Evolutionary conservation across 1,140 invertebrate species (phyloP), one percentile per base, ranked within the genome.

Genomic region (Dufourea novaeangliae): DNA sequence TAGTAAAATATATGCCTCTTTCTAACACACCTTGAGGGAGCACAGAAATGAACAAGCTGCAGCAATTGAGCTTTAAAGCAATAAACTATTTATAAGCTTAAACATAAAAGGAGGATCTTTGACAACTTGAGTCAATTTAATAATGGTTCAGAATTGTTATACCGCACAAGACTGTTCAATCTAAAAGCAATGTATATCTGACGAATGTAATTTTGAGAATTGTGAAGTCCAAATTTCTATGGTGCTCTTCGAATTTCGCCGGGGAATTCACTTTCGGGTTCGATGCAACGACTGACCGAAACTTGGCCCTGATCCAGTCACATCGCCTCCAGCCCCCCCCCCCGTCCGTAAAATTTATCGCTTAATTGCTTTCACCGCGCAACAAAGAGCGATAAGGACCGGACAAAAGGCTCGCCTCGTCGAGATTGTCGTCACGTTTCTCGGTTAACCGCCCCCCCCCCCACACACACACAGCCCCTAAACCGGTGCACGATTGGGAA

Each of bases 371-470:
- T 83, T 82, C 64, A 74, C 59, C 63, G 74, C 63, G 67, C 80
- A 71, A 82, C 54, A 67, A 57, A 56, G 73, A 27, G 54, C 80
- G 80, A 83, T 83, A 83, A 83, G 79, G 73, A 61, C 17, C 54
- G 66, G 54, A 83, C 79, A 77, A 82, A 82, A 70, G 72, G 62
- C 50, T 39, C 25, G 37, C 79, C 59, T 82, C 67, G 68, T 83
- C 73, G 79, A 66, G 79, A 83, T 83, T 82, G 74, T 61, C 79
- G 79, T 83, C 80, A 83, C 80, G 80, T 83, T 82, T 71, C 79
- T 56, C 52, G 56, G 70, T 75, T 34, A 52, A 44, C 25, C 50
- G 20, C 20, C 46, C 46, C n/a, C n/a, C 46, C 46, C 7, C 46
- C 46, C 34, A 8, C 3, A 37, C 14, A 7, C n/a, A n/a, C n/a